Evolutionary conservation across 1,140 invertebrate species (phyloP).

Genomic region (Helicoverpa zea): DNA sequence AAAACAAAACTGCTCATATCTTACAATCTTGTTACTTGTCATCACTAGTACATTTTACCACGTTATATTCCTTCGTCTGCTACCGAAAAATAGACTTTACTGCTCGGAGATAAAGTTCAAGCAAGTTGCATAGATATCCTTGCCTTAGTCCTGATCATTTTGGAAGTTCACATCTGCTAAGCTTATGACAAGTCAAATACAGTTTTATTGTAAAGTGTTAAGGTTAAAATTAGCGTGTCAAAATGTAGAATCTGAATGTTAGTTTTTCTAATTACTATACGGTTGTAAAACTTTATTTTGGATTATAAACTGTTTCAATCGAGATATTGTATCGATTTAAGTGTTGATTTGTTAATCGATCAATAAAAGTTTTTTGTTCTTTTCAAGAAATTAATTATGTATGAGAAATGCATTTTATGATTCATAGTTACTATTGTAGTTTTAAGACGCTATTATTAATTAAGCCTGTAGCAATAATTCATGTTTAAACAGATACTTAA

Average conservation of each 20-base stretch:
- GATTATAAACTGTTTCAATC: background rate
- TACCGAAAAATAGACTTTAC: background rate
- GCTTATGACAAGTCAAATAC: background rate
- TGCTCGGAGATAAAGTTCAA: background rate
- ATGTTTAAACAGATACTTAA: no score
- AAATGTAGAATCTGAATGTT: background rate
- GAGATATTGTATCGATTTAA: constrained; percentile 32
- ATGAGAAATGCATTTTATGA: no score
- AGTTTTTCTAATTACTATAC: constrained; percentile 28
- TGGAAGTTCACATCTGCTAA: constrained; percentile 8
- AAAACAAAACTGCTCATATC: constrained; percentile 36
- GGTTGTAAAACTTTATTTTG: constrained; percentile 16
- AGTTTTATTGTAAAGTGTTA: background rate
- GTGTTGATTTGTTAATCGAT: no score
- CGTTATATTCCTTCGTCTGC: background rate
- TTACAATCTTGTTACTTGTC: constrained; percentile 28
- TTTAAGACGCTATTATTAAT: no score
- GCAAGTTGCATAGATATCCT: background rate
- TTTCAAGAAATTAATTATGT: no score
- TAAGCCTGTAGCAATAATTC: no score
- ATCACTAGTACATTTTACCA: background rate
- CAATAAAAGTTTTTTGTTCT: no score
- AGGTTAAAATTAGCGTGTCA: background rate
- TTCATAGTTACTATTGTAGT: no score
- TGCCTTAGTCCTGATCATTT: background rate